Conservation (phyloP, 2,797 vertebrate genomes). For the Zonotrichia albicollis region DNA sequence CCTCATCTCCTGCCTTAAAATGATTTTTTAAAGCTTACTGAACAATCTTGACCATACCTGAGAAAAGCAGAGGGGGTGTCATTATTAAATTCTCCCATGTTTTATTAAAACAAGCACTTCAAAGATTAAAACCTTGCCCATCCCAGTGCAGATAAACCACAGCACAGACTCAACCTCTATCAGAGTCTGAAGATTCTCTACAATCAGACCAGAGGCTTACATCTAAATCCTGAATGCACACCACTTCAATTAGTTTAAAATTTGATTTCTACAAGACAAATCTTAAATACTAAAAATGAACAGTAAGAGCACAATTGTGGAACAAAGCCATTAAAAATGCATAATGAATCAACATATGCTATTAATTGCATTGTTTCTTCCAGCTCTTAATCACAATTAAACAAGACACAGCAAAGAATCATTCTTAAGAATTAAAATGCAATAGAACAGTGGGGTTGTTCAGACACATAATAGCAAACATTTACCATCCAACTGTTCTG, state of each 20-base stretch:
- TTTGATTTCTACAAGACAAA: not conserved
- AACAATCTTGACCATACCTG: not conserved
- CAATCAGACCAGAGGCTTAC: not conserved
- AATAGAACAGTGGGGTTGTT: not conserved
- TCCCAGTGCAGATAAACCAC: not conserved
- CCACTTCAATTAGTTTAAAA: not conserved
- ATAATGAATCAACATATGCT: slow-evolving; percentile 6
- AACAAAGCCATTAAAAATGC: not conserved
- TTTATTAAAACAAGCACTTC: not conserved
- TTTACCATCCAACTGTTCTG: not conserved
- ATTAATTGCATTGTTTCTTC: not conserved
- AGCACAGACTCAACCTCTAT: not conserved
- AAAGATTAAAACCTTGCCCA: not conserved
- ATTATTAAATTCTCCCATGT: not conserved
- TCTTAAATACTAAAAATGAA: not conserved
- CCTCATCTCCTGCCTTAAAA: not conserved
- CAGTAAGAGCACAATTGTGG: not conserved
- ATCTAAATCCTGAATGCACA: not conserved
- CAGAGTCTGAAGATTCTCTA: not conserved
- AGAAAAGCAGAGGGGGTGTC: not conserved
- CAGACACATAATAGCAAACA: not conserved
- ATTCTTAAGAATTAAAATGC: not conserved
- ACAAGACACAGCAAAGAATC: not conserved
- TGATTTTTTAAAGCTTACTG: not conserved
- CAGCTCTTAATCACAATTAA: slow-evolving; percentile 23